Evolutionary conservation across 2,888 invertebrate species (phyloP).

Genomic region (Acronicta leporina): DNA sequence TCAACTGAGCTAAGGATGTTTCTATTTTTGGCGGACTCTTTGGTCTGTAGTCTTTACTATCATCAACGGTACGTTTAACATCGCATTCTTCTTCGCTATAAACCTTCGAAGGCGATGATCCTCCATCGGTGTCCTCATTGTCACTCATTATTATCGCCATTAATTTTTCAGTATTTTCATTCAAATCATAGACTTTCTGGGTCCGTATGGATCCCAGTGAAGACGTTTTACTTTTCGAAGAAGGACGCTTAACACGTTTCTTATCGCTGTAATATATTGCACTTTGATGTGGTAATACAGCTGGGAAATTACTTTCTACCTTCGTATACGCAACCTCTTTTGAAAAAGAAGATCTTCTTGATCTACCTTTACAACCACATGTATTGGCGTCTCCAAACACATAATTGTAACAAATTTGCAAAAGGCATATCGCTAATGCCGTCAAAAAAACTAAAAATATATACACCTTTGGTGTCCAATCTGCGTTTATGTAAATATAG

Average conservation of each 20-base stretch:
- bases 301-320: slow-evolving; percentile 69
- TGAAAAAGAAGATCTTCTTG: slow-evolving; percentile 23
- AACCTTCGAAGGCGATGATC: slow-evolving; percentile 39
- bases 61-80: slow-evolving; percentile 28
- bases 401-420: slow-evolving; percentile 76
- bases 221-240: slow-evolving; percentile 62
- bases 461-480: slow-evolving; percentile 75
- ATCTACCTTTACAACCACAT: slow-evolving; percentile 64
- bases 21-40: slow-evolving; percentile 78
- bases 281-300: slow-evolving; percentile 65
- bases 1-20: slow-evolving; percentile 75
- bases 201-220: slow-evolving; percentile 68
- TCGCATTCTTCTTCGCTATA: slow-evolving; percentile 52
- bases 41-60: slow-evolving; percentile 47
- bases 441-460: slow-evolving; percentile 67
- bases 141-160: slow-evolving; percentile 77
- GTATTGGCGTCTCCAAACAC: slow-evolving; percentile 64
- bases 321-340: slow-evolving; percentile 64
- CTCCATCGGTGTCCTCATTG: slow-evolving; percentile 52
- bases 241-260: slow-evolving; percentile 46
- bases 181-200: slow-evolving; percentile 78
- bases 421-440: slow-evolving; percentile 68
- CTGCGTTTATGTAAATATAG: slow-evolving; percentile 67
- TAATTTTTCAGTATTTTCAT: slow-evolving; percentile 77
- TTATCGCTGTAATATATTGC: slow-evolving; percentile 61